Conservation (phyloP, 2,888 invertebrate genomes). For the Drosophila suboccidentalis region DNA sequence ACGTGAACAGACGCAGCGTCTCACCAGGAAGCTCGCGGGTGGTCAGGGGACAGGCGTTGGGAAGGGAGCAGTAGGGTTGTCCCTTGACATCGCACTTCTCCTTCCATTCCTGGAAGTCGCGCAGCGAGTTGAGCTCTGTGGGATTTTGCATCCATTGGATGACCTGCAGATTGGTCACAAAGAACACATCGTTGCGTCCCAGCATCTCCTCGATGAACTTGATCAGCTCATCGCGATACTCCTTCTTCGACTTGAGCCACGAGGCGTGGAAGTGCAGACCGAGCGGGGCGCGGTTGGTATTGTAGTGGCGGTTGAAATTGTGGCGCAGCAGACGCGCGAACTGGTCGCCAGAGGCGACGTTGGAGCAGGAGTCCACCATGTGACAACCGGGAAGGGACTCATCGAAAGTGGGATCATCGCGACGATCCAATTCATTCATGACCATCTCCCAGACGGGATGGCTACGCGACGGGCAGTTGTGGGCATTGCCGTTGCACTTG, state of each 20-base stretch:
- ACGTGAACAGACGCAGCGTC: slow-evolving; percentile 96
- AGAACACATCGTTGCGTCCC: slow-evolving; percentile 95
- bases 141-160: slow-evolving; percentile 99
- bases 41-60: slow-evolving; percentile 95
- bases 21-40: slow-evolving; percentile 96
- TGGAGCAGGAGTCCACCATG: slow-evolving; percentile 97
- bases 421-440: slow-evolving; percentile 96
- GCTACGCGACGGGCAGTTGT: slow-evolving; percentile 95
- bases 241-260: slow-evolving; percentile 97
- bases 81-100: slow-evolving; percentile 98
- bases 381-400: slow-evolving; percentile 97
- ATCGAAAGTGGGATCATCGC: slow-evolving; percentile 97
- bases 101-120: slow-evolving; percentile 98
- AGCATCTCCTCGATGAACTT: slow-evolving; percentile 98
- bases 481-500: slow-evolving; percentile 97
- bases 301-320: slow-evolving; percentile 97
- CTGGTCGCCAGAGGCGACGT: slow-evolving; percentile 96
- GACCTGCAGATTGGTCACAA: slow-evolving; percentile 95
- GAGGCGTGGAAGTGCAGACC: slow-evolving; percentile 97
- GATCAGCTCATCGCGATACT: slow-evolving; percentile 95
- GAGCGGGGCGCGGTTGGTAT: slow-evolving; percentile 96
- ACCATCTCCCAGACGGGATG: slow-evolving; percentile 99
- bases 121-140: slow-evolving; percentile 93
- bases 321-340: slow-evolving; percentile 95
- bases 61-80: slow-evolving; percentile 96